Evolutionary conservation across 2,113 vertebrate species (phyloP), one percentile per base, ranked within the genome.

Genomic region (Peucedramus taeniatus): DNA sequence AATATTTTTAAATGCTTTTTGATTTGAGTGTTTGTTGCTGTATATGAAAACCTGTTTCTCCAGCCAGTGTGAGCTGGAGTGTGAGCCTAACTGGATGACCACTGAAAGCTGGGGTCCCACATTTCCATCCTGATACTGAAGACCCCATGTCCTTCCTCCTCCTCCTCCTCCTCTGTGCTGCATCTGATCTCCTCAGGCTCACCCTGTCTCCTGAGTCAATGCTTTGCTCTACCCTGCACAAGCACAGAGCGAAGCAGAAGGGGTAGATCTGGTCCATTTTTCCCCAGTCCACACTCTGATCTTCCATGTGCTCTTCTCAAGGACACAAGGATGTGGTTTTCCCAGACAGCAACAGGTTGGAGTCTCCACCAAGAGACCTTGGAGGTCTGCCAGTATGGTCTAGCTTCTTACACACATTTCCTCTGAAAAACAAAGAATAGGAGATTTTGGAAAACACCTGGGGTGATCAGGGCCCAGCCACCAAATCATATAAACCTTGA

Each of bases 141-240:
- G 51, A 78, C 8, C 18, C 11, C 17, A 10, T 19, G 47, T 60
- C 28, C 39, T 77, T 53, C 42, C 16, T 77, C 12, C 27, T 61
- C 20, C 5, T 31, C 18, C 15, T 83, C n/a, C 11, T 54, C 50
- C 39, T 72, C 24, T 1, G 0, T 35, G 19, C 45, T 76, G 9
- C 42, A 71, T 33, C 28, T 89, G 26, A 4, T 86, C 84, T 84
- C 45, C 72, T 45, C 7, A 59, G 60, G 50, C 22, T 87, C 24
- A 42, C 8, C 13, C 33, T 63, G 33, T 24, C 44, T 53, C 51
- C 56, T 7, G 2, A 54, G 27, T 9, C 0, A 0, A 45, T 66
- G 42, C 15, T 89, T 86, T 77, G 10, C 24, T 89, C 59, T 59
- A 70, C 24, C 10, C 40, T 63, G 35, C 33, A 66, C 16, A 59